phyloP scores from a whole-genome alignment of 2,797 vertebrate genomes.

The Brachyrhaphis roseni region DNA sequence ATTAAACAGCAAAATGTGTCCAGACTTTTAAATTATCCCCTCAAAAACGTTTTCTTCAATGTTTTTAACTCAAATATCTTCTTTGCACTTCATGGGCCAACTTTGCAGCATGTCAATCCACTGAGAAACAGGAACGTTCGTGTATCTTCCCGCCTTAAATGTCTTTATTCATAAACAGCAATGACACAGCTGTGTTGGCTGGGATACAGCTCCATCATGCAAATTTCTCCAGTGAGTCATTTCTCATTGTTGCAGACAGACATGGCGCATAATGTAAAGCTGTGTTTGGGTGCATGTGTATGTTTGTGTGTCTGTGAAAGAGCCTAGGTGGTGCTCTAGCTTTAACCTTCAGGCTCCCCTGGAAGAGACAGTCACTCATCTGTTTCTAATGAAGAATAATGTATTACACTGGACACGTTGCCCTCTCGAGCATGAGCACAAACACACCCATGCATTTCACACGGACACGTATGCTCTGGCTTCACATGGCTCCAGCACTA shows the following conservation, averaged over 20 bases:
- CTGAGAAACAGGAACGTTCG: not conserved
- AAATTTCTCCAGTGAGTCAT: conserved; percentile 40
- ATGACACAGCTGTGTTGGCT: conserved; percentile 30
- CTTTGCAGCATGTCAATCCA: conserved; percentile 2
- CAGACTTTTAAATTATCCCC: not conserved
- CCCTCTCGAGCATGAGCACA: conserved; percentile 15
- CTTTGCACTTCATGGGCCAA: not conserved
- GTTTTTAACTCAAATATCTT: not conserved
- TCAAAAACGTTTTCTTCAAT: not conserved
- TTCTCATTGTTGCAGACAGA: conserved; percentile 43
- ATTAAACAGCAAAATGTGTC: conserved; percentile 10
- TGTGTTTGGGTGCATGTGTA: conserved; percentile 8
- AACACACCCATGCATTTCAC: conserved; percentile 13
- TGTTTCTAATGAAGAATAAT: conserved; percentile 82
- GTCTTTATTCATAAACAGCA: conserved; percentile 16
- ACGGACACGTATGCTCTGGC: conserved; percentile 5
- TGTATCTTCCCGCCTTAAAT: not conserved
- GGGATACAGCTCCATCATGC: conserved; percentile 36
- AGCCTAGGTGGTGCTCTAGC: conserved; percentile 60
- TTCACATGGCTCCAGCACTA: conserved; percentile 13
- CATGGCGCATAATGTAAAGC: conserved; percentile 29
- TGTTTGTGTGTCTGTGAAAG: conserved; percentile 5
- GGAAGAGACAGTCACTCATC: conserved; percentile 76
- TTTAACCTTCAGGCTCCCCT: conserved; percentile 70
- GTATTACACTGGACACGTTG: conserved; percentile 55